A percentile compares a stretch with the other conserved stretches of the same genome.
Evolutionary conservation across 2,888 invertebrate species (phyloP).

Genomic region (Octonoba sinensis): DNA sequence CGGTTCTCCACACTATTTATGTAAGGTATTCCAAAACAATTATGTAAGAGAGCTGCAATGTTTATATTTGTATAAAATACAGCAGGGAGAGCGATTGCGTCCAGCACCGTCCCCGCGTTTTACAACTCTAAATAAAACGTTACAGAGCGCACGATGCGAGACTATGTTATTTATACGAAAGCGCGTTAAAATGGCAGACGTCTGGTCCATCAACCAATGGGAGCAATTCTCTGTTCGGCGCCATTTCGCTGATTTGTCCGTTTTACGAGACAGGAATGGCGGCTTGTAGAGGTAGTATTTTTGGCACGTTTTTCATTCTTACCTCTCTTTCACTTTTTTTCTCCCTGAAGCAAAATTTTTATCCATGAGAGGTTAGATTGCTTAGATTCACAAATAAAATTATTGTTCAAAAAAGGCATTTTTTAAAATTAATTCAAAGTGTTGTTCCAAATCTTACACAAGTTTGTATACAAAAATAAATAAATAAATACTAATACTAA

Average conservation of each 20-base stretch:
- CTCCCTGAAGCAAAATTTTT: slow-evolving; percentile 33
- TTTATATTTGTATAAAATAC: too few relatives aligned
- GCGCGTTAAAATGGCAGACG: slow-evolving; percentile 56
- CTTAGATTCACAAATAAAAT: background rate
- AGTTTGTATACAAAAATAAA: too few relatives aligned
- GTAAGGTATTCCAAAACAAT: too few relatives aligned
- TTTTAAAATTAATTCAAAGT: too few relatives aligned
- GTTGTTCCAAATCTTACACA: too few relatives aligned
- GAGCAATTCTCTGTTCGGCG: slow-evolving; percentile 35
- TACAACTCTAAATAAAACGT: slow-evolving; percentile 35
- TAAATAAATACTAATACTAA: too few relatives aligned
- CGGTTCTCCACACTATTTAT: too few relatives aligned
- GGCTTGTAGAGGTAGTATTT: slow-evolving; percentile 61
- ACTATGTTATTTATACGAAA: slow-evolving; percentile 53
- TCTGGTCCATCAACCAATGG: slow-evolving; percentile 46
- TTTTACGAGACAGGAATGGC: slow-evolving; percentile 57
- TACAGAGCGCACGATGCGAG: slow-evolving; percentile 32
- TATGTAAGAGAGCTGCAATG: too few relatives aligned
- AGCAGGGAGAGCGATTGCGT: slow-evolving; percentile 16
- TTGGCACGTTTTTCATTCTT: slow-evolving; percentile 54
- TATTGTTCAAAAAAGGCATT: too few relatives aligned
- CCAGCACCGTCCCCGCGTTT: background rate
- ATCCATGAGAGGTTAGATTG: slow-evolving; percentile 10
- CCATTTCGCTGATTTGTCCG: slow-evolving; percentile 57
- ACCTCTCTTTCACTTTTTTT: slow-evolving; percentile 13